Evolutionary conservation across 2,797 vertebrate genomes (phyloP).

Genomic region (Graptemys geographica): DNA sequence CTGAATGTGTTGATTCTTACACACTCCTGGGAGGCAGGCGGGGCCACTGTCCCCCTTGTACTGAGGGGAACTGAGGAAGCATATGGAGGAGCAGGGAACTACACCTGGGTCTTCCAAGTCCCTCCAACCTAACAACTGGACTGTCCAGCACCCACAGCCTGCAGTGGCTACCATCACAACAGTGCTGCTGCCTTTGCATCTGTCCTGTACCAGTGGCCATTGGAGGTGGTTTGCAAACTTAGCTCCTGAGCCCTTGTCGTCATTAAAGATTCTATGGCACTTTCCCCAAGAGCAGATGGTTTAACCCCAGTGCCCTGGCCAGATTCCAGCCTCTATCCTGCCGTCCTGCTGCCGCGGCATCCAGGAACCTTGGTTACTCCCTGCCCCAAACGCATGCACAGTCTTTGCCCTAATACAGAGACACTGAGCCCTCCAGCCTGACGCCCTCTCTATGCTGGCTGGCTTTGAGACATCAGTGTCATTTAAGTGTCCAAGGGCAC

Average conservation of each 20-base stretch:
- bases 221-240: background rate
- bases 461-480: background rate
- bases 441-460: background rate
- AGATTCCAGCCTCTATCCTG: background rate
- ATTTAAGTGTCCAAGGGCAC: background rate
- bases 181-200: background rate
- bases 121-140: background rate
- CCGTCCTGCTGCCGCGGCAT: background rate
- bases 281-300: background rate
- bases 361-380: background rate
- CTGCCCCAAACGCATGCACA: background rate
- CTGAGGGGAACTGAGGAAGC: background rate
- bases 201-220: background rate
- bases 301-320: background rate
- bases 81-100: background rate
- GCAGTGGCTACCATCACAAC: background rate
- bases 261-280: background rate
- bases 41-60: background rate
- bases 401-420: background rate
- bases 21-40: too few relatives aligned
- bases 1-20: too few relatives aligned
- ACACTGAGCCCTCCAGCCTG: background rate
- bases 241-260: background rate
- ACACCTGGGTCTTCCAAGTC: background rate
- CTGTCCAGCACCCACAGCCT: too few relatives aligned